Conservation (phyloP, 37 sponge, comb jelly and placozoan species). For the Theonella swinhoei region DNA sequence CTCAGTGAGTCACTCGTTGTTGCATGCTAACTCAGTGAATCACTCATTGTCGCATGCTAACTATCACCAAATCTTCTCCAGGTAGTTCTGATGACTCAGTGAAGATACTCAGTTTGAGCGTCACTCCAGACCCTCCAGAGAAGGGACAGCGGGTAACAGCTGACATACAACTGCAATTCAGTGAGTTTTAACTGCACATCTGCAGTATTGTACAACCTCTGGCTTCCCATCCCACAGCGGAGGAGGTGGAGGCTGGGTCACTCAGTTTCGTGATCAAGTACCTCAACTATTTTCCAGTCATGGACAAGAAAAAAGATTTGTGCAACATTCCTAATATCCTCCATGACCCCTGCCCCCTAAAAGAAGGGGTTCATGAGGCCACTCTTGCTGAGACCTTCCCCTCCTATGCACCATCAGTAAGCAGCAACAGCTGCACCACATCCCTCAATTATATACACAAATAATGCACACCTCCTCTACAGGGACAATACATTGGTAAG, state of each 20-base stretch:
- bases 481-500: slow-evolving; percentile 55
- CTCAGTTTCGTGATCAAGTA: neutral
- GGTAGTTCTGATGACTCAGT: slow-evolving; percentile 34
- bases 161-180: neutral
- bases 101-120: slow-evolving; percentile 22
- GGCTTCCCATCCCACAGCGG: neutral
- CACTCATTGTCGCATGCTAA: no score
- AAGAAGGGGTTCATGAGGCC: neutral
- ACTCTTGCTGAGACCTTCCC: neutral
- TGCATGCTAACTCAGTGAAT: no score
- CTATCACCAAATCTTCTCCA: neutral
- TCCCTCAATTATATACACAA: neutral
- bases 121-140: slow-evolving; percentile 68
- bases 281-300: neutral
- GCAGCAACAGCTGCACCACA: neutral
- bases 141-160: slow-evolving; percentile 50
- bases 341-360: neutral
- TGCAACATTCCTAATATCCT: neutral
- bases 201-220: neutral
- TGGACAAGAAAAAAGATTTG: slow-evolving; percentile 6
- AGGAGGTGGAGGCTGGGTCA: slow-evolving; percentile 1
- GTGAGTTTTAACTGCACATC: slow-evolving; percentile 27
- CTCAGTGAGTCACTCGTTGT: neutral
- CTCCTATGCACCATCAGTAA: slow-evolving; percentile 3
- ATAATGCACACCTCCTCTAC: neutral